These are phyloP conservation scores for Procapra przewalskii DNA, from an alignment of 2,113 vertebrate species.

Conservation along the genomic window DNA sequence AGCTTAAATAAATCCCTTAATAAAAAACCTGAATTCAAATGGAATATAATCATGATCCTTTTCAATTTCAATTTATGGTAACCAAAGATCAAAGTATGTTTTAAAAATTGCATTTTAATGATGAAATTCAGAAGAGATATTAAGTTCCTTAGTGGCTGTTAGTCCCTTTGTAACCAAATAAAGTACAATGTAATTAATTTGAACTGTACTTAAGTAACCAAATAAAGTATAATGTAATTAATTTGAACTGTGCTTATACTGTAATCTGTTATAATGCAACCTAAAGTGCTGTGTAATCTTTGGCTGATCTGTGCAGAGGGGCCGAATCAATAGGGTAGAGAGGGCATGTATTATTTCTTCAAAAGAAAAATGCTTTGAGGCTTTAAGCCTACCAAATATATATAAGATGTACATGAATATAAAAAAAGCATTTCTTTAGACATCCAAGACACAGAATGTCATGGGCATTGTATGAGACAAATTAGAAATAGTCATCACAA, in stretches of 20 bases:
- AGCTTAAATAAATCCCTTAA: conserved; percentile 3
- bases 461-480: not conserved
- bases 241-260: not conserved
- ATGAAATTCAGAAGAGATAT: not conserved
- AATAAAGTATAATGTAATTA: not conserved
- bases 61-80: not conserved
- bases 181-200: not conserved
- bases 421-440: not conserved
- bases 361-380: not conserved
- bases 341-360: not conserved
- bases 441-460: not conserved
- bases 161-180: not conserved
- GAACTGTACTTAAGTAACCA: not conserved
- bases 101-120: not conserved
- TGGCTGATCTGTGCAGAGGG: not conserved
- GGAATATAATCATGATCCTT: not conserved
- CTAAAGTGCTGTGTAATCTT: not conserved
- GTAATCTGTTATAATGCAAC: not conserved
- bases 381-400: not conserved
- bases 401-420: not conserved
- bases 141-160: not conserved
- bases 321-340: not conserved
- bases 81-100: not conserved
- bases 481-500: not conserved
- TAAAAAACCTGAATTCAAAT: not conserved